Percentiles rank a stretch among this genome's conserved stretches.
These are phyloP conservation scores for Xestia c-nigrum DNA, from an alignment of 2,888 invertebrate species.

Conservation along the genomic window DNA sequence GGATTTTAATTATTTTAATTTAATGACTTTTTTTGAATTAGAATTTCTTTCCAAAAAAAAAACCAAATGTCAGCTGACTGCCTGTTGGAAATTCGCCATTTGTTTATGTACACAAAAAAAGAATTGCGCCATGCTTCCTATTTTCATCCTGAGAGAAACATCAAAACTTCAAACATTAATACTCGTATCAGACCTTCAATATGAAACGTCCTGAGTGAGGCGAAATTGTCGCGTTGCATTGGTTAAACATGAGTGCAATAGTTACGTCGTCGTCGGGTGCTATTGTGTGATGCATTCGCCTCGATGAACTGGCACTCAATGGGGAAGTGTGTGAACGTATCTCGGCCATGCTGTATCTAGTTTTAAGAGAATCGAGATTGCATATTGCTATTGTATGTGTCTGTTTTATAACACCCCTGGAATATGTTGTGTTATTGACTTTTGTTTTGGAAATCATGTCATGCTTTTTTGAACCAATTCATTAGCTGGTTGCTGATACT, in stretches of 20 bases:
- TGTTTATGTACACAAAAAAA: neutral
- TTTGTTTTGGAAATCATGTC: neutral
- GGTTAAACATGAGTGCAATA: slow-evolving; percentile 45
- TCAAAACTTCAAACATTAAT: neutral
- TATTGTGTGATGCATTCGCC: slow-evolving; percentile 48
- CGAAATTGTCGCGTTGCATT: slow-evolving; percentile 35
- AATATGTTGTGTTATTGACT: neutral
- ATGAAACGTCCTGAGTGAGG: slow-evolving; percentile 20
- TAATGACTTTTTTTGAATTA: too few relatives aligned
- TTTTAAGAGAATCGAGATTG: neutral
- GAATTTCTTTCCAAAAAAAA: neutral
- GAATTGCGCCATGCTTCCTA: neutral
- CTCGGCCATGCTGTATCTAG: slow-evolving; percentile 15
- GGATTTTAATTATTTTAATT: too few relatives aligned
- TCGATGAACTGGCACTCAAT: slow-evolving; percentile 48
- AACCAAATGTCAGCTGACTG: neutral
- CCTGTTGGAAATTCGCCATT: neutral
- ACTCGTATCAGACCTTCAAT: slow-evolving; percentile 5
- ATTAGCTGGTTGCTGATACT: too few relatives aligned
- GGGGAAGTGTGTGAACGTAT: slow-evolving; percentile 29
- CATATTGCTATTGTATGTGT: slow-evolving; percentile 6
- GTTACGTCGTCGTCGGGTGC: slow-evolving; percentile 29
- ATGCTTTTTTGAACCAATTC: neutral
- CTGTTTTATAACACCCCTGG: slow-evolving; percentile 17
- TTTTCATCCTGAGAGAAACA: neutral